Evolutionary conservation across 2,888 invertebrate species (phyloP), one percentile per base, ranked within the genome.

Genomic region (Automeris io): DNA sequence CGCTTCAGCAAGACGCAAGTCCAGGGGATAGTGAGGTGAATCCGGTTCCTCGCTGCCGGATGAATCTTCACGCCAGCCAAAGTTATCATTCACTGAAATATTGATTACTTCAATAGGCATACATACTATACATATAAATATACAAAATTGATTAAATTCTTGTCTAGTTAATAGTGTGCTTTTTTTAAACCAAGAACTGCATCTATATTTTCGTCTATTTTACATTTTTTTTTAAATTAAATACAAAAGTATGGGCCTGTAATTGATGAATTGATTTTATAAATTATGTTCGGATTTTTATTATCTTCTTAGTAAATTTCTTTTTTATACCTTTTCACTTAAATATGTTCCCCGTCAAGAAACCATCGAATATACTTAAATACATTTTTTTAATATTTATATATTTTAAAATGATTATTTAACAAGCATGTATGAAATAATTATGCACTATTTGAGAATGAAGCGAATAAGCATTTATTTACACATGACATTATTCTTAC

Each of bases 31-130:
- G 43, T 87, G 87, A 22, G 83, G 86, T 1, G 87, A 64, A 18
- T 87, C 87, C 0, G 76, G 59, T 11, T 65, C 76, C 45, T 87
- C 87, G 45, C 87, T 87, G 0, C 87, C 86, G 0, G 87, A 87
- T 0, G 87, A 87, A 35, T 87, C 87, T 37, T 87, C 87, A 0
- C 81, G 71, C 85, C 87, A 87, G 1, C 70, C 63, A 37, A 77
- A 79, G 47, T 73, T 76, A 36, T 86, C 86, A 1, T 78, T 69
- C 42, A 75, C 83, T 85, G 67, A 19, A 58, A 60, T 39, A 11
- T 32, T 16, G 7, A 29, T 2, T 21, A 34, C 21, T 34, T 8
- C 18, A 16, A 25, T 26, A 21, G 1, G 18, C 21, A 3, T 22
- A 26, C 5, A 3, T 23, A n/a, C n/a, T 9, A 4, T 2, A 16